A percentile compares a stretch with the other conserved stretches of the same genome.
phyloP scores from a whole-genome alignment of 2,888 invertebrate genomes.

The Julus scandinavius region DNA sequence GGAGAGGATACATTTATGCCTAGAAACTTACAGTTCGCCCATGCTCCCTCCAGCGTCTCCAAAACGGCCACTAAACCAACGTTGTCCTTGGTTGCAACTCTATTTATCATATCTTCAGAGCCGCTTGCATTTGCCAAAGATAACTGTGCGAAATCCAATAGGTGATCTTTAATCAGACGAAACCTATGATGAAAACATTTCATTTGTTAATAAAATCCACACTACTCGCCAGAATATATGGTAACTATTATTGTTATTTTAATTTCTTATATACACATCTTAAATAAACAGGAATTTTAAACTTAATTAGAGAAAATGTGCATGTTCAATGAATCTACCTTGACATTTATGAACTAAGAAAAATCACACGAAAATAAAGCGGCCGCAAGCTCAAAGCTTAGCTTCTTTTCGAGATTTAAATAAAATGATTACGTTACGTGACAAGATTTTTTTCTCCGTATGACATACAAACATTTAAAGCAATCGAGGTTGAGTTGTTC shows the following conservation, averaged over 20 bases:
- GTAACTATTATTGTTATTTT: no score
- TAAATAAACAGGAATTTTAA: no score
- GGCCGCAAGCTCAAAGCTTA: neutral
- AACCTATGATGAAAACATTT: constrained; percentile 73
- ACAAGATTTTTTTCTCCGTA: neutral
- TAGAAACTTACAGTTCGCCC: constrained; percentile 78
- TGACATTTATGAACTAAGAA: neutral
- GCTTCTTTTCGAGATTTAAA: neutral
- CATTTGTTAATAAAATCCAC: neutral
- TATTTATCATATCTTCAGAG: constrained; percentile 96
- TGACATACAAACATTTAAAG: constrained; percentile 11
- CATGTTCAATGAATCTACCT: neutral
- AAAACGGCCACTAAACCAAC: constrained; percentile 95
- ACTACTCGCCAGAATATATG: no score
- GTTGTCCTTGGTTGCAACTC: constrained; percentile 99
- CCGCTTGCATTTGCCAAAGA: constrained; percentile 99
- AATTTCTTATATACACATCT: no score
- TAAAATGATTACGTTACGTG: neutral
- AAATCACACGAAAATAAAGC: neutral
- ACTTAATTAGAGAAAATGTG: neutral
- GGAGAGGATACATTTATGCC: neutral
- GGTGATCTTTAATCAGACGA: constrained; percentile 91
- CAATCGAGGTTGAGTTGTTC: neutral
- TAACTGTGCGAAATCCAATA: constrained; percentile 97
- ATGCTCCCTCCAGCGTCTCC: constrained; percentile 93